Percentiles rank a stretch among this genome's conserved stretches.
Evolutionary conservation across 2,888 invertebrate species (phyloP).

Genomic region (Ochropleura plecta): DNA sequence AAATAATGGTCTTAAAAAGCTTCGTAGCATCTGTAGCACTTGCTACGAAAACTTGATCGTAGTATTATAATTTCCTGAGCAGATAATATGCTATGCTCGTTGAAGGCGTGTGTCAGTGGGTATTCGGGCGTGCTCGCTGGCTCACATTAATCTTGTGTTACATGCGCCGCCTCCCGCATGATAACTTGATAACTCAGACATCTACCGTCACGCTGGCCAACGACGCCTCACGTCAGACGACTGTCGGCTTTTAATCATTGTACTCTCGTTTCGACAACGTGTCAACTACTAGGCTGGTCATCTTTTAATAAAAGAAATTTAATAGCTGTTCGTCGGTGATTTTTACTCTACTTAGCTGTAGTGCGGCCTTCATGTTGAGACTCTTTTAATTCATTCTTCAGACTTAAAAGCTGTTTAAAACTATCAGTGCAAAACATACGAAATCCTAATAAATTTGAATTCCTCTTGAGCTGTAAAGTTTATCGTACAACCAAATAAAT

Average conservation of each 20-base stretch:
- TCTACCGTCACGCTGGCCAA: conserved; percentile 29
- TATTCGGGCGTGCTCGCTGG: conserved; percentile 43
- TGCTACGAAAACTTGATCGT: conserved; percentile 42
- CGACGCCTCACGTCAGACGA: neutral
- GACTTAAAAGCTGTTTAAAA: neutral
- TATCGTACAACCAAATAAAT: conserved; percentile 18
- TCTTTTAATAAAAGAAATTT: neutral
- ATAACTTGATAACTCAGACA: conserved; percentile 68
- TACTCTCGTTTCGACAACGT: conserved; percentile 13
- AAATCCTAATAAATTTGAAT: neutral
- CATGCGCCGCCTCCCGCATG: conserved; percentile 68
- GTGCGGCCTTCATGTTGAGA: neutral
- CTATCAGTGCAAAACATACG: neutral
- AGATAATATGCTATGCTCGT: conserved; percentile 49
- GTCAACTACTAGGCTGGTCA: neutral
- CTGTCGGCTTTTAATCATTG: conserved; percentile 13
- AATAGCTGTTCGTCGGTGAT: too few relatives aligned
- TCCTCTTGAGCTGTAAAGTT: neutral
- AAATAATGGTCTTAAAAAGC: neutral
- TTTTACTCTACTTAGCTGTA: neutral
- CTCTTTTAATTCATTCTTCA: neutral
- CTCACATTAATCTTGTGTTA: conserved; percentile 72
- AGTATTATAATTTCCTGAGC: conserved; percentile 43
- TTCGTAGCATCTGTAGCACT: conserved; percentile 4
- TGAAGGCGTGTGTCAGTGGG: conserved; percentile 65